Base-by-base conservation (phyloP, 2,888 invertebrate genomes). In the Spodoptera exigua region DNA sequence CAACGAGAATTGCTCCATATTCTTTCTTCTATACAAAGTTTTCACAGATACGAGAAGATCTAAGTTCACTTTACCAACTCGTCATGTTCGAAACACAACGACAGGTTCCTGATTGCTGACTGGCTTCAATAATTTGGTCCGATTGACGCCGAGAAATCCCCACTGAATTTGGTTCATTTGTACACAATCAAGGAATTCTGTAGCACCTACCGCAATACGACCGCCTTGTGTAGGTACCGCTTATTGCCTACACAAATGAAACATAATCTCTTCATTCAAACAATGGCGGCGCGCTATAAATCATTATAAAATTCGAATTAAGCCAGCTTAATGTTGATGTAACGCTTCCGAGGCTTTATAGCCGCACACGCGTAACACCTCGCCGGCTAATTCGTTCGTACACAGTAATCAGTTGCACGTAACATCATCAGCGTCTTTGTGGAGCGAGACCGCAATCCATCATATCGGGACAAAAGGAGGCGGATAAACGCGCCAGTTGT, bases 401-500 rank as follows among this genome's bases (percentile, higher is more conserved):
- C 85, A 89, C 86, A 89, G 87, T 88, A 92, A 93, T 92, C 91
- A 93, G 88, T 82, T 86, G 81, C 82, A 85, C 81, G 87, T 85
- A 87, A 87, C 90, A 89, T 88, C 89, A 91, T 88, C 89, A 88
- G 84, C 88, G 89, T 88, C 91, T 91, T 88, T 87, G 87, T 82
- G 80, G 78, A 86, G 85, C 87, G 84, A 81, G 80, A 89, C 91
- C 92, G 90, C 93, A 92, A 93, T 93, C 90, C 92, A 92, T 93
- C 93, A 93, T 90, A 91, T 88, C 86, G 85, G 86, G 84, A 93
- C 93, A 93, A 93, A 92, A 92, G 90, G 85, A 85, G 86, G 82
- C 81, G 85, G 86, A 88, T 87, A 89, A 90, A 87, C 85, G 84
- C 82, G 85, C 71, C 83, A 82, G 83, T 85, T 92, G 92, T 90